Base-by-base conservation (phyloP, 1,140 invertebrate species). In the Andrena cerasifolii region DNA sequence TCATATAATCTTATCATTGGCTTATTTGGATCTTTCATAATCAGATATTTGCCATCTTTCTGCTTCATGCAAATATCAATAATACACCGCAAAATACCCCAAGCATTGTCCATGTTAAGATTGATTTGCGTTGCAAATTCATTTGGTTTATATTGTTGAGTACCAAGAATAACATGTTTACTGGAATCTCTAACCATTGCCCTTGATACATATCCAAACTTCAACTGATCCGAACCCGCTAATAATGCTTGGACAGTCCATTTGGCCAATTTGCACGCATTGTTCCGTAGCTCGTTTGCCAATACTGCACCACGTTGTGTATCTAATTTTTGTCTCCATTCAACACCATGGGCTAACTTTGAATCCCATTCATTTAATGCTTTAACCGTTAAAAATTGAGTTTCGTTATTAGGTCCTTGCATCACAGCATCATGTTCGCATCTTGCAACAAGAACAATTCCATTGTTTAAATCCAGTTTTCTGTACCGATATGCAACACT, bases 1-100 rank as follows among this genome's bases (percentile, higher is more conserved):
- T 99, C 98, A 89, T 99, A 99, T 63, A 99, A 94, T 79, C 98
- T 95, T 85, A 99, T 98, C 93, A 99, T 96, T 3, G 97, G 97
- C 95, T 99, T 99, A 92, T 99, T 99, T 0, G 99, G 99, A 93
- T 99, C 99, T 92, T 99, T 99, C 97, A 99, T 98, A 78, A 99
- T 98, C 68, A 99, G 94, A 91, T 99, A 99, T 92, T 97, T 97
- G 84, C 99, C 99, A 91, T 99, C 98, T 86, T 98, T 97, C 87
- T 99, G 97, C 90, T 99, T 99, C 97, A 99, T 98, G 83, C 98
- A 98, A 75, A 99, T 96, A 90, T 99, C 99, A 88, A 99, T 97
- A 82, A 99, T 99, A 90, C 98, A 99, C 6, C 99, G 94, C n/a
- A 99, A 92, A 66, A 99, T 98, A 78, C 99, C 99, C 99, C 99